Base-by-base conservation (phyloP, 2,888 invertebrate genomes). In the Villa cingulata region DNA sequence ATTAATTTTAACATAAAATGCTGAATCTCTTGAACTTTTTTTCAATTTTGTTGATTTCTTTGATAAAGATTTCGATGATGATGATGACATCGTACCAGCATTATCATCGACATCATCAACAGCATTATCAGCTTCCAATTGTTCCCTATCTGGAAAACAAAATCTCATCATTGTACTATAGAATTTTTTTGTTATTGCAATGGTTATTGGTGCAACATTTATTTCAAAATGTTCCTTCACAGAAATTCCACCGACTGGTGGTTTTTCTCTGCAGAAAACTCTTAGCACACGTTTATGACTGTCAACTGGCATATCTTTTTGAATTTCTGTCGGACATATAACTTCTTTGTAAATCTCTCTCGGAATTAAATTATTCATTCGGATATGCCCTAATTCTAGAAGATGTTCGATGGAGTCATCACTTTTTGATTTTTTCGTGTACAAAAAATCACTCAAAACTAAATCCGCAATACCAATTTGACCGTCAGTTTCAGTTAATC, bases 201-300 rank as follows among this genome's bases (percentile, higher is more conserved):
- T 89, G 2, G 86, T 84, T 51, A 97, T 78, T 10, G 97, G 96
- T 15, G 92, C 90, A 39, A 97, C 86, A 71, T 96, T 96, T 54
- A 97, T 92, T 73, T 98, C 98, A 67, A 99, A 95, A 70, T 96
- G 95, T 64, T 98, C 97, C 66, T 97, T 98, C 15, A 98, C 92
- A 0, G 94, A 88, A 57, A 98, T 98, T 3, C 98, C 98, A n/a
- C 95, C 96, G 7, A 97, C 97, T 0, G 94, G 95, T 41, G 92
- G 90, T 55, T 88, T 85, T 70, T 97, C 97, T 50, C 95, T 77
- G 58, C 97, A 96, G 70, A 95, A 91, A 41, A 98, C 86, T 53
- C 97, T 77, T 54, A 98, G 71, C 18, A 95, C 90, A 61, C 92
- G 81, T 70, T 90, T 89, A 37, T 91, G 80, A 2, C 67, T 66